A percentile compares a stretch with the other conserved stretches of the same genome.
These are phyloP conservation scores for Stenchaetothrips biformis DNA, from an alignment of 2,888 invertebrate genomes.

Conservation along the genomic window DNA sequence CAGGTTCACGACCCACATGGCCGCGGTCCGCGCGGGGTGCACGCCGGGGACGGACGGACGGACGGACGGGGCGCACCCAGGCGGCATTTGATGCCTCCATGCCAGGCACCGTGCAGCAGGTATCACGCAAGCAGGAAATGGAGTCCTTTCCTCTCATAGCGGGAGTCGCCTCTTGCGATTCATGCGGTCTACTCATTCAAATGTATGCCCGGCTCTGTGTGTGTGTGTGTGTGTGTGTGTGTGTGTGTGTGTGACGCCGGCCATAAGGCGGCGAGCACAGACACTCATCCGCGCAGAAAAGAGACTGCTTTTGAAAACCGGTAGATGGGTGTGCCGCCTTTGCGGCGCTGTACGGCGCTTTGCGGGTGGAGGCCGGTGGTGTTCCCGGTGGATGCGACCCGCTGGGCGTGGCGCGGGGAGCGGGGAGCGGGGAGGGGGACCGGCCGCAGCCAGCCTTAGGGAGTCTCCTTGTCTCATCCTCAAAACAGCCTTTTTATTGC, in stretches of 20 bases:
- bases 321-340: not conserved
- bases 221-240: not conserved
- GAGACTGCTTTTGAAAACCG: not conserved
- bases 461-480: not conserved
- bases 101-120: not conserved
- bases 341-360: not conserved
- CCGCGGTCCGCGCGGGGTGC: not conserved
- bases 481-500: conserved; percentile 12
- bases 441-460: not conserved
- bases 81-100: not conserved
- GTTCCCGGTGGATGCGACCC: not conserved
- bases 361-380: not conserved
- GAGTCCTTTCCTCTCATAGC: not conserved
- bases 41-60: not conserved
- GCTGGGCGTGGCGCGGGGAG: not conserved
- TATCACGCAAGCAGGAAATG: not conserved
- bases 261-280: not conserved
- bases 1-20: not conserved
- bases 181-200: conserved; percentile 12
- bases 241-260: not conserved
- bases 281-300: not conserved
- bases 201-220: not conserved
- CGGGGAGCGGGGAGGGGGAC: not conserved
- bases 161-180: not conserved
- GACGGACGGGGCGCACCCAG: not conserved